Evolutionary conservation across 2,797 vertebrate genomes (phyloP), one percentile per base, ranked within the genome.

Genomic region (Chanos chanos): DNA sequence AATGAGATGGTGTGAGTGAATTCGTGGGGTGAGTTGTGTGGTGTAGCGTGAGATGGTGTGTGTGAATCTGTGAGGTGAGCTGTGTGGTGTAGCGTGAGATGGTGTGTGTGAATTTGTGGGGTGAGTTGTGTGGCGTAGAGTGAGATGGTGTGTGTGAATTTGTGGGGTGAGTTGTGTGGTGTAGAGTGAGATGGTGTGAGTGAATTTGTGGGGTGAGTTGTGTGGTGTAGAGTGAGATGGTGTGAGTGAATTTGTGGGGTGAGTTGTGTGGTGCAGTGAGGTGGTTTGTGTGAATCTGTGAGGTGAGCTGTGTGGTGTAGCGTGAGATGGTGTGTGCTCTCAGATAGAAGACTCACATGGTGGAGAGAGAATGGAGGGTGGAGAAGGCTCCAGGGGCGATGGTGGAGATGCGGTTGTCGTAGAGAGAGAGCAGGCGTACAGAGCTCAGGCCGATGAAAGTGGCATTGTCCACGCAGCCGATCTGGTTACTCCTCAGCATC

Each of bases 401-500:
- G 0, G 94, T 96, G 72, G 94, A 91, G 74, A 99, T 99, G 47
- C 93, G 88, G 85, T 99, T 99, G 82, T 99, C 97, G 0, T 99
- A 99, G 7, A 99, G 86, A 0, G 97, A 99, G 53, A 99, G 91
- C 77, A 99, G 82, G 9, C 97, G 94, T 16, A 99, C 96, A 0
- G 96, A 99, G 77, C 94, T 94, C 74, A 99, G 88, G 22, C 97
- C 96, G 0, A 90, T 93, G 71, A 99, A 99, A 2, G 94, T 98
- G 19, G 91, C 86, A 3, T 99, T 99, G 69, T 94, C 94, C 39
- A 98, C 94, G 78, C 97, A 99, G 85, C 85, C 94, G 79, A 99
- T 94, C 56, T 93, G 94, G 87, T 99, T 99, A 80, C 94, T 99
- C 66, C 97, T 89, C 75, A 99, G 83, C 95, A 97, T 99, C 55